Base-by-base conservation (phyloP, 2,888 invertebrate genomes). In the Acanthopleura granulata region DNA sequence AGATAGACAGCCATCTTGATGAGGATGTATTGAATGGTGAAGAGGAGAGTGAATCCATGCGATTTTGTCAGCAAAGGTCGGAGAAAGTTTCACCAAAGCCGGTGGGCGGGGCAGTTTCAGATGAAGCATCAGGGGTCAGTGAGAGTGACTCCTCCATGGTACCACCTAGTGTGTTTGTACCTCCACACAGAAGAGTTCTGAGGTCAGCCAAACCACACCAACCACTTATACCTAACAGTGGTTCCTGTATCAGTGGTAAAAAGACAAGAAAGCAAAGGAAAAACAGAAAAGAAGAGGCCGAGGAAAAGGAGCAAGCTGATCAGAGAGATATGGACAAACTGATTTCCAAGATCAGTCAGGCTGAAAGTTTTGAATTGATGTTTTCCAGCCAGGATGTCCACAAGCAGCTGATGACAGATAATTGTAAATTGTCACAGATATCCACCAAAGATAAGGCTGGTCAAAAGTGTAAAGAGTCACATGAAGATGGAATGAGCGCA, bases 361-460 rank as follows among this genome's bases (percentile, higher is more conserved):
- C 88, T 27, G 88, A 89, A 73, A 82, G 83, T n/a, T 82, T 84
- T 81, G 86, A 87, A 62, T 77, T 89, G 16, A 22, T 88, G 72
- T 85, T 86, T 30, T 80, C 81, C 74, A 86, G 86, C 15, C 87
- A 87, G 62, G 87, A 87, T 72, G 86, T 80, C n/a, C 74, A 80
- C 14, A 74, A 77, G 1, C 79, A 79, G 22, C 79, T 84, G 72
- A 40, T 9, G 3, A 9, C 40, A 40, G 40, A 40, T 3, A 40
- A 3, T 9, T 6, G 40, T 6, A 40, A 40, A 40, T 6, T 6
- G 9, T 40, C 40, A 40, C 40, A 40, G 9, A 40, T 3, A 40
- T 40, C 40, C 9, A 40, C 40, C 40, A 9, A 40, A 9, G 40
- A 40, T 9, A 40, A 9, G 9, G 40, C 40, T 40, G 40, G 3